Evolutionary conservation across 1,140 invertebrate species (phyloP), one percentile per base, ranked within the genome.

Genomic region (Pseudomyrmex cubaensis): DNA sequence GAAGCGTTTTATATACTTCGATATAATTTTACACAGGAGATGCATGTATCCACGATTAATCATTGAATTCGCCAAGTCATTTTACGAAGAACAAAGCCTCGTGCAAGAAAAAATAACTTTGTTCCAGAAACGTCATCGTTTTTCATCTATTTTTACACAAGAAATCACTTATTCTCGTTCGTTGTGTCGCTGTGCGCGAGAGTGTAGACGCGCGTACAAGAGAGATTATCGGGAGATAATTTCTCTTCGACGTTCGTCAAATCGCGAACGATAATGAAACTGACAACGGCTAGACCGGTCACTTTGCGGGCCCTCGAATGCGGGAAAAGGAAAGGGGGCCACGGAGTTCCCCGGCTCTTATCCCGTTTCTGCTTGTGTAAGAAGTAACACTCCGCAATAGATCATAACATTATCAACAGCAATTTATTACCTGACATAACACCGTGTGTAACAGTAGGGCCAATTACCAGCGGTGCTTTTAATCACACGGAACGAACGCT

Each of bases 401-500:
- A 72, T 72, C 64, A 54, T 59, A 70, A 69, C 48, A 59, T 70
- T 80, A 70, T 80, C 66, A n/a, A 46, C 7, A 46, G n/a, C 46
- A 61, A 80, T 72, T 80, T 80, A 80, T 70, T 50, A 70, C 7
- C 17, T 10, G 56, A 22, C 66, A 15, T 70, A 63, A 56, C 48
- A 76, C 15, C 46, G 1, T 54, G 20, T 20, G 2, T 54, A 78
- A 78, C n/a, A 10, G 20, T 20, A 64, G 66, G 20, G 35, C 76
- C 35, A 61, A 70, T 80, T 80, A 80, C 72, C 66, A 46, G 66
- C 76, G 76, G 54, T 50, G 15, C 66, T 80, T 80, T 80, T 80
- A 75, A 82, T 82, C 61, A 73, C 35, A 7, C 61, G 64, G 72
- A 48, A 35, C 78, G 59, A 75, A 35, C 22, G 48, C 48, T 48